These are phyloP conservation scores for Neomorphus geoffroyi DNA, from an alignment of 2,797 vertebrate genomes.

Conservation along the genomic window DNA sequence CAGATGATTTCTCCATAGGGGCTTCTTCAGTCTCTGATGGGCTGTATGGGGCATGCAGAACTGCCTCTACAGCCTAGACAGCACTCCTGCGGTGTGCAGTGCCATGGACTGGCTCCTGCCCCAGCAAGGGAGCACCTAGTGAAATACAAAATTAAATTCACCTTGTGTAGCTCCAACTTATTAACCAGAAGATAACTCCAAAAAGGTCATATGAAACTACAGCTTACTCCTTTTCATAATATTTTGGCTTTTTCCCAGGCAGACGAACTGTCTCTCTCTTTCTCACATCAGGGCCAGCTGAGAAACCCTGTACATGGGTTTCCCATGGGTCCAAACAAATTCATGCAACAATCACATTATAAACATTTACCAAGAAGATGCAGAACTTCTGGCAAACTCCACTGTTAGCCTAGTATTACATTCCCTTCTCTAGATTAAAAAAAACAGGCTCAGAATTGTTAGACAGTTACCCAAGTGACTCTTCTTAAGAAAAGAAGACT, in stretches of 20 bases:
- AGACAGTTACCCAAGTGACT: background rate
- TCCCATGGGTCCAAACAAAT: background rate
- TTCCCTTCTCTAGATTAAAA: background rate
- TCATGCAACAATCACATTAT: background rate
- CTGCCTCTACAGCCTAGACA: background rate
- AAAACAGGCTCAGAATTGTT: background rate
- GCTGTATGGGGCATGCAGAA: background rate
- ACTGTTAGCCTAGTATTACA: background rate
- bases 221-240: background rate
- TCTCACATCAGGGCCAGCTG: too few species aligned
- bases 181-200: background rate
- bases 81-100: background rate
- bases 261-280: background rate
- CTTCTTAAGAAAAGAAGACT: background rate
- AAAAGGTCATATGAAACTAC: background rate
- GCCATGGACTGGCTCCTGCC: background rate
- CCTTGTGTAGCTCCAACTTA: background rate
- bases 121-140: background rate
- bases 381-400: background rate
- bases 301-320: accelerated
- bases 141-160: background rate
- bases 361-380: background rate
- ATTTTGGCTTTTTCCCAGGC: background rate
- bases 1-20: background rate
- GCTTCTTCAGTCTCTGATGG: background rate